Percentiles rank a stretch among this genome's conserved stretches.
Conservation (phyloP, 2,888 invertebrate species). For the Horisme vitalbata region DNA sequence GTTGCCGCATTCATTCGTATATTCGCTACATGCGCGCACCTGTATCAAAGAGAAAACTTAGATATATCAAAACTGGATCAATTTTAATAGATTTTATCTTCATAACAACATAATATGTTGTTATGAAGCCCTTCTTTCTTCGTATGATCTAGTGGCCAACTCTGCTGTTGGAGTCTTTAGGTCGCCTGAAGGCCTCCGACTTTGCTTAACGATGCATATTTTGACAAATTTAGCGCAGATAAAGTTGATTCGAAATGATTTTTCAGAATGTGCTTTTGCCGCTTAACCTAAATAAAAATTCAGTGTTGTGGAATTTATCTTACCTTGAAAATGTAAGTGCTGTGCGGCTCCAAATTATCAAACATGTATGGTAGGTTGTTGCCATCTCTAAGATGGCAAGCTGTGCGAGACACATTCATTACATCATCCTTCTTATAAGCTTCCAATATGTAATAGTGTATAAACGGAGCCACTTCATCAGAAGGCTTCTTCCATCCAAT, state of each 20-base stretch:
- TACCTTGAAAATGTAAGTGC: conserved; percentile 90
- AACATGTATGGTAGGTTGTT: conserved; percentile 90
- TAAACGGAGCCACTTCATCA: conserved; percentile 85
- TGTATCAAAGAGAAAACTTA: conserved; percentile 29
- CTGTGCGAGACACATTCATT: conserved; percentile 78
- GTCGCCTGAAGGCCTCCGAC: too few relatives aligned
- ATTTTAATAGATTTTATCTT: too few relatives aligned
- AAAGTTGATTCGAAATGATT: not conserved
- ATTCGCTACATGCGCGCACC: conserved; percentile 91
- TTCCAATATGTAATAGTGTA: conserved; percentile 89
- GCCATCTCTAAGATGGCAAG: conserved; percentile 85
- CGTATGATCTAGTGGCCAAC: too few relatives aligned
- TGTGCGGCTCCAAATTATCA: conserved; percentile 88
- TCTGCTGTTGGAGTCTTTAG: too few relatives aligned
- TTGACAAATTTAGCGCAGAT: too few relatives aligned
- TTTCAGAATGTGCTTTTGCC: not conserved
- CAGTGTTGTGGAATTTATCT: conserved; percentile 14
- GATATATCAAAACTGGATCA: too few relatives aligned
- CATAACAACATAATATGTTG: too few relatives aligned
- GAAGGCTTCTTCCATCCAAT: conserved; percentile 90
- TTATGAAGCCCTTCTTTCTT: too few relatives aligned
- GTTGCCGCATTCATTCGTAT: conserved; percentile 88
- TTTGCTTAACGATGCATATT: too few relatives aligned
- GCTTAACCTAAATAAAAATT: too few relatives aligned
- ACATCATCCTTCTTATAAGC: conserved; percentile 83